These are phyloP conservation scores for Falcunculus frontatus DNA, from an alignment of 2,113 vertebrate genomes.

Conservation along the genomic window DNA sequence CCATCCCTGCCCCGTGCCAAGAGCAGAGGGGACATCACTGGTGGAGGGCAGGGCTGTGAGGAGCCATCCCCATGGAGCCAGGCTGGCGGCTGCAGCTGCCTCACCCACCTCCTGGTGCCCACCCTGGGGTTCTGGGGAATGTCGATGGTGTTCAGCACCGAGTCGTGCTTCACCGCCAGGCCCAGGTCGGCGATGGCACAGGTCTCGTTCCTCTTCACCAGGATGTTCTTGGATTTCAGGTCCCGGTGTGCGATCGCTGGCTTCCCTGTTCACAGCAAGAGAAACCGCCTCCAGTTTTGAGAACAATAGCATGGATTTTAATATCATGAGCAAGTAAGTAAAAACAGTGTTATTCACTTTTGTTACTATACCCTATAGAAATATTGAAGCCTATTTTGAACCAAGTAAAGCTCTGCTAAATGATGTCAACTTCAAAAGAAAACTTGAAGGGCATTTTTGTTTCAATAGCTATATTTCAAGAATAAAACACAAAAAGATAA, in stretches of 20 bases:
- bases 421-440: not conserved
- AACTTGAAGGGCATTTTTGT: not conserved
- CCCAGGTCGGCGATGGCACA: slow-evolving; percentile 95
- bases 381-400: not conserved
- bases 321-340: fast-evolving
- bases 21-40: fast-evolving
- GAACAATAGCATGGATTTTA: not conserved
- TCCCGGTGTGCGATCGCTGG: slow-evolving; percentile 96
- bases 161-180: slow-evolving; percentile 93
- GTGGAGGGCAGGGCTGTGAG: fast-evolving
- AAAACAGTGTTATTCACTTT: not conserved
- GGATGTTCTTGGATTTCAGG: slow-evolving; percentile 96
- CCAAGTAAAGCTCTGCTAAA: not conserved
- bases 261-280: slow-evolving; percentile 78
- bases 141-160: slow-evolving; percentile 86
- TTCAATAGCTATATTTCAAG: not conserved
- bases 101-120: slow-evolving; percentile 86
- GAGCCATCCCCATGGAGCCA: fast-evolving
- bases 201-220: slow-evolving; percentile 91
- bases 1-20: fast-evolving
- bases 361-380: not conserved
- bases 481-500: not conserved
- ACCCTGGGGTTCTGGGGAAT: slow-evolving; percentile 91
- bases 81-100: fast-evolving
- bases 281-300: fast-evolving